A percentile compares a stretch with the other conserved stretches of the same genome.
These are phyloP conservation scores for Trachelus tabidus DNA, from an alignment of 2,888 invertebrate species.

Conservation along the genomic window DNA sequence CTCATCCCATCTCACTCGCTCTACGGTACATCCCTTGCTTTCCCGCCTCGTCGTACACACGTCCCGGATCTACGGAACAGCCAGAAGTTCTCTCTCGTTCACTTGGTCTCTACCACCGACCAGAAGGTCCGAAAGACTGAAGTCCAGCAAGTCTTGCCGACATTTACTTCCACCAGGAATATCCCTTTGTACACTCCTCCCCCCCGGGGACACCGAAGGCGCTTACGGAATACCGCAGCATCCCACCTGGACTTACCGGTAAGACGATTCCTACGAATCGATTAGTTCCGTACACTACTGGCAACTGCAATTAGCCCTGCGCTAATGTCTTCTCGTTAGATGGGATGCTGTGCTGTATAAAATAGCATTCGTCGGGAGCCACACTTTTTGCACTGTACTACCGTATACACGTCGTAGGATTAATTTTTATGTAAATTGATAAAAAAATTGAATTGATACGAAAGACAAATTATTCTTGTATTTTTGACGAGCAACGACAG, in stretches of 20 bases:
- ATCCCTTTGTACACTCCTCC: not conserved
- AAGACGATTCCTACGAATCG: conserved; percentile 49
- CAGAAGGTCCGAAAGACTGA: no score
- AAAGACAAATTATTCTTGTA: not conserved
- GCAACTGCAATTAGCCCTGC: conserved; percentile 55
- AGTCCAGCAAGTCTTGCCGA: not conserved
- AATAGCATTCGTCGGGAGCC: not conserved
- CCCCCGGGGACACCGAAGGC: not conserved
- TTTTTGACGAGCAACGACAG: not conserved
- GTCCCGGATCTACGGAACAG: no score
- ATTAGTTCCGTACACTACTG: conserved; percentile 49
- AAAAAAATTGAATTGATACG: not conserved
- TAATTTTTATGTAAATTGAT: not conserved
- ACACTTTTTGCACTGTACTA: not conserved
- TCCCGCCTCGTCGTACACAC: not conserved
- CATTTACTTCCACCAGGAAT: not conserved
- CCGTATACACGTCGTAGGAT: no score
- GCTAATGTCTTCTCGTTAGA: conserved; percentile 55
- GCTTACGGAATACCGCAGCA: not conserved
- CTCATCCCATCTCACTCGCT: not conserved
- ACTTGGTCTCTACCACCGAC: not conserved
- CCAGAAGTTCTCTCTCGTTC: not conserved
- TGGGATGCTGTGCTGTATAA: not conserved
- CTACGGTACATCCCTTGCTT: not conserved
- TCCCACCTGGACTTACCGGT: not conserved